Evolutionary conservation across 2,888 invertebrate species (phyloP), one percentile per base, ranked within the genome.

Genomic region (Elgonia sp.): DNA sequence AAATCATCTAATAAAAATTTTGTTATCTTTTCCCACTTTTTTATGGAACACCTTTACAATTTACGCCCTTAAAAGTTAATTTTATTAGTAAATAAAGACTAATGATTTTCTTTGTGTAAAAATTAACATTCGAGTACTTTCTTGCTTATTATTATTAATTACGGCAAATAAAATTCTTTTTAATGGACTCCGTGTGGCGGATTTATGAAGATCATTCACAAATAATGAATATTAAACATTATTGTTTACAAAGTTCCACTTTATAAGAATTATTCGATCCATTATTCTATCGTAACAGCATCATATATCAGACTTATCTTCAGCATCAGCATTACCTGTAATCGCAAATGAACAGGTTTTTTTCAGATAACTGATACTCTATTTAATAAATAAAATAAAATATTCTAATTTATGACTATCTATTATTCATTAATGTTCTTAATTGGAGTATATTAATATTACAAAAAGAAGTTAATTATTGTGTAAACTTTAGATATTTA

Each of bases 351-450:
- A 39, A 39, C 55, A 21, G 14, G 42, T 67, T 37, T 53, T 40
- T 40, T 37, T 73, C 40, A 42, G 20, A 57, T 57, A 73, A 73
- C 20, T 42, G 42, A 40, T 57, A n/a, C 50, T 29, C 10, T 10
- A 50, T 50, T 69, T 18, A 29, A 50, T 46, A 67, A 18, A 53
- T 39, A 65, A 67, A 18, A 53, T 39, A 65, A 77, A 65, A 55
- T 65, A 65, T 75, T 75, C 14, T 76, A 67, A 79, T 79, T 55
- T 55, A 67, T 55, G 57, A 18, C 37, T 20, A 57, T 67, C 29
- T 42, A 46, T 57, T 57, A 57, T 40, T 72, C 55, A 57, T 72
- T 72, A 72, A 53, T 37, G n/a, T 70, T 7, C 53, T 12, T 70
- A 70, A 70, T 70, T 70, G 53, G 50, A 70, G n/a, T 53, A 18